Evolutionary conservation across 2,113 vertebrate genomes (phyloP).

Genomic region (Passer domesticus): DNA sequence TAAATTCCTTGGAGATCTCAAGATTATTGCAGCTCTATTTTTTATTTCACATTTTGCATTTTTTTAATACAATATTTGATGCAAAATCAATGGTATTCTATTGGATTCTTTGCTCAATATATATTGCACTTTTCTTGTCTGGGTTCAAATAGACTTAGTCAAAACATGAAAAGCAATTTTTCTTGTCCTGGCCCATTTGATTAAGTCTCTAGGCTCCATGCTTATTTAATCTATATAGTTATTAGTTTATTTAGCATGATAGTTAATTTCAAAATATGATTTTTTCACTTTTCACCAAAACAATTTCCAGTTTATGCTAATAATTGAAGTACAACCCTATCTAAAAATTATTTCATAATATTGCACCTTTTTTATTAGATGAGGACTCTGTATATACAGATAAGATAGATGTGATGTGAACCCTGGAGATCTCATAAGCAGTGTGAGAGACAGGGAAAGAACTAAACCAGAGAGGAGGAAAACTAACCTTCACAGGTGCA

Average conservation of each 20-base stretch:
- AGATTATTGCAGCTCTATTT: not conserved
- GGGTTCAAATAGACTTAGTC: slow-evolving; percentile 32
- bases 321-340: slow-evolving; percentile 2
- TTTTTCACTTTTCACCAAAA: not conserved
- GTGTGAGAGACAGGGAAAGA: not conserved
- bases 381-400: not conserved
- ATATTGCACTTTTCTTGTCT: slow-evolving; percentile 19
- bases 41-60: not conserved
- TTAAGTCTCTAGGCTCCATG: slow-evolving; percentile 14
- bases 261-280: slow-evolving; percentile 42
- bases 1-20: not conserved
- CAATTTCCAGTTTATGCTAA: not conserved
- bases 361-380: not conserved
- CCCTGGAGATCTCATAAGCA: not conserved
- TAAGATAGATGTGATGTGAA: not conserved
- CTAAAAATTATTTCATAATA: not conserved
- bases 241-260: slow-evolving; percentile 37
- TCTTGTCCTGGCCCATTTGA: slow-evolving; percentile 10
- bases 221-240: slow-evolving; percentile 29
- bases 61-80: not conserved
- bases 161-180: slow-evolving; percentile 53
- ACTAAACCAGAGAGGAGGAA: not conserved
- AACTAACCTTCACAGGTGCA: not conserved
- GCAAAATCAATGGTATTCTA: slow-evolving; percentile 2
- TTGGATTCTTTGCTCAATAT: not conserved